Base-by-base conservation (phyloP, 2,888 invertebrate genomes). In the Philopedon plagiatum region DNA sequence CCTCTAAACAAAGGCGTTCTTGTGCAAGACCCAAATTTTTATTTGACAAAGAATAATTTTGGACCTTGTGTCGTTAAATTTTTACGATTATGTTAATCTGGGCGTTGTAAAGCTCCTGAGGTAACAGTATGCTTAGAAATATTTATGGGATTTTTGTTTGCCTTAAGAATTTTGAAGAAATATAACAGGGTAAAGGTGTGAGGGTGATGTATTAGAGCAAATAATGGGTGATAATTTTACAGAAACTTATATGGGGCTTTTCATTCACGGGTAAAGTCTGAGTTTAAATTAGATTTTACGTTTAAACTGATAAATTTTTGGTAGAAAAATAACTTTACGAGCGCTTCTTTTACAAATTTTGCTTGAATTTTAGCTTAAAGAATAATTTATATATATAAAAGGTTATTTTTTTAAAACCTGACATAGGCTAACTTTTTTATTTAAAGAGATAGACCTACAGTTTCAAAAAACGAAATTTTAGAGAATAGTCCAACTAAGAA, bases 1-100 rank as follows among this genome's bases (percentile, higher is more conserved):
- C 15, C 51, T 29, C 13, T 29, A 65, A 71, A 71, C 60, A 65
- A 71, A 54, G 41, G 19, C 60, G 23, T 21, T 51, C 32, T 54
- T 71, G 64, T 62, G 29, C 44, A 23, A 62, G 46, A 18, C 54
- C 46, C 39, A 37, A 65, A 65, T 65, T 65, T 71, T 62, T 71
- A 54, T 71, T 71, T 71, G 71, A 23, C 65, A 71, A 71, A 71
- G 66, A 71, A 61, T 62, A 71, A 71, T 66, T 71, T 62, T 26
- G 61, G 46, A 46, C 44, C 56, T 61, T 29, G 44, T 57, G 62
- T 71, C 71, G 62, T 71, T 71, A 71, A 71, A 71, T 61, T 66
- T 71, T 71, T 71, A 71, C 62, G 71, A 71, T 66, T 71, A 71
- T 71, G 71, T 71, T 71, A 71, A 71, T 71, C 71, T 44, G 51